Conservation (phyloP, 2,888 invertebrate species). For the Phrixothrix hirtus region DNA sequence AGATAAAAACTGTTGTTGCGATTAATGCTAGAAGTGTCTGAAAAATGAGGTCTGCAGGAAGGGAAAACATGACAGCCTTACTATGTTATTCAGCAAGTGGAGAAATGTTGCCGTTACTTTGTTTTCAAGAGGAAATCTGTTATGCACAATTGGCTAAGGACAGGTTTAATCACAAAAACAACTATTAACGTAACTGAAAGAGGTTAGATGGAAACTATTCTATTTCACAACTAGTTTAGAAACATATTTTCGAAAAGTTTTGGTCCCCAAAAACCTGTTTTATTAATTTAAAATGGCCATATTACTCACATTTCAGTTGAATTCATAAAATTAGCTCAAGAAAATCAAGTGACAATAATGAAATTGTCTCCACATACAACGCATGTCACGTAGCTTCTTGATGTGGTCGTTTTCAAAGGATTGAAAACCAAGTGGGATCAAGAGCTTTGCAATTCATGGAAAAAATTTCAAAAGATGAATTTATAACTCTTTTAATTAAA, state of each 20-base stretch:
- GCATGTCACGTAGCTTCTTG: no score
- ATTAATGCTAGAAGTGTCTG: slow-evolving; percentile 17
- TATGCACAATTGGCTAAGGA: slow-evolving; percentile 38
- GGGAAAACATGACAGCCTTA: slow-evolving; percentile 44
- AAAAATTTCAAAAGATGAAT: no score
- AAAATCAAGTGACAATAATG: no score
- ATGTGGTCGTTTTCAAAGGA: no score
- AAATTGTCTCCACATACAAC: no score
- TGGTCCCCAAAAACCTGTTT: slow-evolving; percentile 36
- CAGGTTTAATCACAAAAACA: slow-evolving; percentile 34
- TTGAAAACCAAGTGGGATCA: no score
- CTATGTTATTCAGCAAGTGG: slow-evolving; percentile 40
- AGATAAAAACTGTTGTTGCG: slow-evolving; percentile 31
- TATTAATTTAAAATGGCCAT: slow-evolving; percentile 24
- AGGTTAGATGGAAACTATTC: slow-evolving; percentile 43
- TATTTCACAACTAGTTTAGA: slow-evolving; percentile 33
- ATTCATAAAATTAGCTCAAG: no score
- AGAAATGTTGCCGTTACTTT: no score
- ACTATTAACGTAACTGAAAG: slow-evolving; percentile 41
- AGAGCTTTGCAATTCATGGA: no score
- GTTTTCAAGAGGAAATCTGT: slow-evolving; percentile 46
- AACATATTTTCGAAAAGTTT: slow-evolving; percentile 31
- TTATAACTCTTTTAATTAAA: no score
- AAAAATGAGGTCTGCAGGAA: slow-evolving; percentile 39
- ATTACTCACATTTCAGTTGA: slow-evolving; percentile 5